These are phyloP conservation scores for Adelognathus sp. DNA, from an alignment of 2,888 invertebrate species.

Conservation along the genomic window DNA sequence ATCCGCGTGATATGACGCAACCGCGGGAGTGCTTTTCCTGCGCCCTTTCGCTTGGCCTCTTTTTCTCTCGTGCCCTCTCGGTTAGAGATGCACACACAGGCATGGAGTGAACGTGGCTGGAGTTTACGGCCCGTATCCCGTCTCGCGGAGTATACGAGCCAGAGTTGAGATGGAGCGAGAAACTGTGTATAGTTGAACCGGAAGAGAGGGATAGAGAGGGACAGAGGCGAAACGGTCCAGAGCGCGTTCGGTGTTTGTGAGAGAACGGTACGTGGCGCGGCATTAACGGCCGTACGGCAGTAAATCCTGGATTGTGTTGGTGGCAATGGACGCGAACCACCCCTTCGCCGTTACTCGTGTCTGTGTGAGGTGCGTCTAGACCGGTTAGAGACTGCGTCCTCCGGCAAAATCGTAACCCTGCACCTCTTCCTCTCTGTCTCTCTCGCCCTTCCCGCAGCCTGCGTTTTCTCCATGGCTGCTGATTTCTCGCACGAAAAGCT, in stretches of 20 bases:
- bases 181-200: not conserved
- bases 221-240: conserved; percentile 3
- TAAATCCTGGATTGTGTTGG: conserved; percentile 77
- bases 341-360: conserved; percentile 39
- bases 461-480: conserved; percentile 6
- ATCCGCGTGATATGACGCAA: not conserved
- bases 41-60: conserved; percentile 25
- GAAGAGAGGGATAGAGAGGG: not conserved
- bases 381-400: conserved; percentile 77
- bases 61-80: conserved; percentile 43
- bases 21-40: conserved; percentile 59
- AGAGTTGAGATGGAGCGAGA: conserved; percentile 3
- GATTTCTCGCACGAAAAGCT: conserved; percentile 6
- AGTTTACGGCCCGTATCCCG: conserved; percentile 75
- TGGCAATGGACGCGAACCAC: conserved; percentile 73
- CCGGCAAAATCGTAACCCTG: conserved; percentile 37
- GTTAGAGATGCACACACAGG: no score
- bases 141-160: conserved; percentile 58
- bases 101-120: conserved; percentile 55
- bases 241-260: conserved; percentile 64
- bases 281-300: conserved; percentile 78
- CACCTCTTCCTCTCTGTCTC: conserved; percentile 28
- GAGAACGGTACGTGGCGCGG: conserved; percentile 74
- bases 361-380: conserved; percentile 74
- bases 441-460: conserved; percentile 10